Evolutionary conservation across 2,113 vertebrate species (phyloP), one percentile per base, ranked within the genome.

Genomic region (Sardina pilchardus): DNA sequence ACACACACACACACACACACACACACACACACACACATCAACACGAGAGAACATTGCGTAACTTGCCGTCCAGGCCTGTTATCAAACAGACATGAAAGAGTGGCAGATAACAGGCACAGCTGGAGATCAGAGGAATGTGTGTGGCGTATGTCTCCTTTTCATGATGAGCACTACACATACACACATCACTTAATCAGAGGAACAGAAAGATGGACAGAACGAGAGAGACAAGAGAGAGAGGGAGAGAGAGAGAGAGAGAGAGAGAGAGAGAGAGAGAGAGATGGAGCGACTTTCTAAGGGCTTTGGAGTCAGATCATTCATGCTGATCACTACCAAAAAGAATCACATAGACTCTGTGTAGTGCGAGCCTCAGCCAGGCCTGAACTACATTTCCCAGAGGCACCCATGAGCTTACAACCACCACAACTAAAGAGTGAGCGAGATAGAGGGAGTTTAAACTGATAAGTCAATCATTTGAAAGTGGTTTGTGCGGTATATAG

Each of bases 1-100:
- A 44, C 48, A 67, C 47, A 12, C 56, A 75, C 81, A 83, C 24
- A 3, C 6, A 17, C 16, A 47, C 63, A 4, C 42, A 17, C 24
- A 44, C 43, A 50, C 83, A 84, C 50, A 86, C 50, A 63, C 59
- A 63, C 59, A n/a, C 59, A n/a, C 21, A 21, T 17, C n/a, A n/a
- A 59, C 17, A 26, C 4, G 26, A 34, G 26, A 30, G 63, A 71
- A 30, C n/a, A 71, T 71, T 26, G 63, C 63, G 12, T 71, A 30
- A 30, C 26, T 34, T 26, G 50, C 17, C 14, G 50, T 53, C 26
- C 30, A 71, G 63, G n/a, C 63, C 26, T 71, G 26, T 71, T 71
- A 71, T 71, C 63, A 71, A 30, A 71, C 26, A 34, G 63, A 71
- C 63, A 71, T 71, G 63, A 71, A 71, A 71, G 63, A 30, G 8